These are phyloP conservation scores for Allacma fusca DNA, from an alignment of 2,888 invertebrate species.

Conservation along the genomic window DNA sequence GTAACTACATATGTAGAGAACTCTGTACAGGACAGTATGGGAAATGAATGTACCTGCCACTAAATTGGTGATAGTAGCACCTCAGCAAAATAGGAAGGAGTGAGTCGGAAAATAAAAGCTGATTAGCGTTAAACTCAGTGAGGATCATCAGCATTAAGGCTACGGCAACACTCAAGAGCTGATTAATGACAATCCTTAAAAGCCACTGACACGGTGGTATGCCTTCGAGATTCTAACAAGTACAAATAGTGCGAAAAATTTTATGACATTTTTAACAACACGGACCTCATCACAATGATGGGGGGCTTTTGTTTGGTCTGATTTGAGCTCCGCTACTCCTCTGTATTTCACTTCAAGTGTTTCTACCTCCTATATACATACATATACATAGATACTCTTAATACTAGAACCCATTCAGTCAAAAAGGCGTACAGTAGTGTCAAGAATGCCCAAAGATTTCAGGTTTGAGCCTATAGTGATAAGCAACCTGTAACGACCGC, in stretches of 20 bases:
- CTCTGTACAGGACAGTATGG: too few relatives aligned
- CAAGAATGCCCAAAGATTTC: too few relatives aligned
- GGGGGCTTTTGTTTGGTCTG: neutral
- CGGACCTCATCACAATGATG: neutral
- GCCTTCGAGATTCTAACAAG: neutral
- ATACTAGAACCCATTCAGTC: too few relatives aligned
- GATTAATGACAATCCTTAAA: constrained; percentile 20
- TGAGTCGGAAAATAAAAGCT: constrained; percentile 14
- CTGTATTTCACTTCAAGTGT: too few relatives aligned
- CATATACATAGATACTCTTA: too few relatives aligned
- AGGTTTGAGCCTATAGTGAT: too few relatives aligned
- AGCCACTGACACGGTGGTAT: constrained; percentile 13
- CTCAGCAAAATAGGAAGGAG: neutral
- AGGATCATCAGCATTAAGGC: constrained; percentile 17
- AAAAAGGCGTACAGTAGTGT: too few relatives aligned
- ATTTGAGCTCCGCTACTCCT: neutral
- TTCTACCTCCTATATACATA: too few relatives aligned
- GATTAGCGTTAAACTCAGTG: neutral
- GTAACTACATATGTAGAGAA: too few relatives aligned
- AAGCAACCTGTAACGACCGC: constrained; percentile 5
- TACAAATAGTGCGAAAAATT: constrained; percentile 36
- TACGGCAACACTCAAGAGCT: constrained; percentile 7
- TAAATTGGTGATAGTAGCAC: neutral
- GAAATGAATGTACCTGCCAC: too few relatives aligned
- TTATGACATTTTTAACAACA: constrained; percentile 31